Evolutionary conservation across 2,113 vertebrate species (phyloP).

Genomic region (Aptenodytes patagonicus): DNA sequence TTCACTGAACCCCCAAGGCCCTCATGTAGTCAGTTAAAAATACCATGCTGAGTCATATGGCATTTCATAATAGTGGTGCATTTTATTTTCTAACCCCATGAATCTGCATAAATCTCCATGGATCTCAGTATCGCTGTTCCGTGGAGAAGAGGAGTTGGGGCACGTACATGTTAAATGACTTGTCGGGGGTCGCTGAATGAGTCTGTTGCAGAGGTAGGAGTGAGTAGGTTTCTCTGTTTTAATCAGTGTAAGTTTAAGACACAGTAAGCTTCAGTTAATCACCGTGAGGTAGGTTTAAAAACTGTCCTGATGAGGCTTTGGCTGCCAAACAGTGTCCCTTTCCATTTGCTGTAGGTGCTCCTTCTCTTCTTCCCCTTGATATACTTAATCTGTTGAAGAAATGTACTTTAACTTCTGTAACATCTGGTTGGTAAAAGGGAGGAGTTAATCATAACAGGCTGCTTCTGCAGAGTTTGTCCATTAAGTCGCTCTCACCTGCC

Average conservation of each 20-base stretch:
- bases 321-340: not conserved
- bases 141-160: not conserved
- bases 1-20: not conserved
- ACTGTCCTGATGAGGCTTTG: not conserved
- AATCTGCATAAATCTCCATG: not conserved
- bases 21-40: not conserved
- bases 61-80: not conserved
- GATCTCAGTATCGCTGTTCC: not conserved
- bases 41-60: not conserved
- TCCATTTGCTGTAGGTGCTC: not conserved
- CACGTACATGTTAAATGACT: not conserved
- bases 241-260: not conserved
- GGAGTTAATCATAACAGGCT: not conserved
- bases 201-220: not conserved
- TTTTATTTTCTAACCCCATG: conserved; percentile 17
- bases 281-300: not conserved
- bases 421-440: not conserved
- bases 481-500: not conserved
- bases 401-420: not conserved
- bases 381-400: not conserved
- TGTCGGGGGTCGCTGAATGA: not conserved
- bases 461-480: not conserved
- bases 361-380: not conserved
- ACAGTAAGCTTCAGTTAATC: not conserved
- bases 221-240: not conserved